Conservation (phyloP, 2,888 invertebrate genomes). For the Diarsia mendica region DNA sequence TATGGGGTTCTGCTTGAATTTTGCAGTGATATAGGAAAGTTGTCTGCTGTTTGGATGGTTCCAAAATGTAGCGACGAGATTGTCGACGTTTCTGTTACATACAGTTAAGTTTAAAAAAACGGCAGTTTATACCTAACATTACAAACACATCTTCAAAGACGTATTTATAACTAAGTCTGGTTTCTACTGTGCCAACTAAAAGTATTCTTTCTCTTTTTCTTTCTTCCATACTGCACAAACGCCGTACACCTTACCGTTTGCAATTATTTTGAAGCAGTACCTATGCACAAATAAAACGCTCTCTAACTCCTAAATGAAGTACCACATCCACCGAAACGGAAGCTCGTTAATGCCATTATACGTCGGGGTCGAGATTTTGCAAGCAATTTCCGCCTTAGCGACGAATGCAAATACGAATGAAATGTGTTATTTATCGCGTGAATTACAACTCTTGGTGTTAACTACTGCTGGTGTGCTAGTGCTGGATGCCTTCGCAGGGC, state of each 20-base stretch:
- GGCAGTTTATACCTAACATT: neutral
- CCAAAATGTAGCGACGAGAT: neutral
- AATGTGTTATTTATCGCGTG: constrained; percentile 88
- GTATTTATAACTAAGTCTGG: neutral
- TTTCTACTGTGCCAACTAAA: neutral
- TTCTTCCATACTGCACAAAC: neutral
- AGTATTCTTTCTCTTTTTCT: neutral
- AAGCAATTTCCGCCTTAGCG: constrained; percentile 87
- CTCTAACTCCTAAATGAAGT: constrained; percentile 45
- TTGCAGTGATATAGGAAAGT: neutral
- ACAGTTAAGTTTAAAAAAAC: too few species aligned
- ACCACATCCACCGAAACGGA: constrained; percentile 73
- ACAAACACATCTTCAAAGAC: neutral
- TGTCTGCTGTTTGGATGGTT: neutral
- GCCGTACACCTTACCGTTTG: neutral
- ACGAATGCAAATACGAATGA: constrained; percentile 86
- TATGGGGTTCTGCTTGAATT: neutral
- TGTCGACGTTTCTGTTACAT: too few species aligned
- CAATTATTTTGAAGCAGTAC: constrained; percentile 1
- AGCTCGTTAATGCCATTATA: constrained; percentile 69
- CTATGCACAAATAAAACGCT: neutral
- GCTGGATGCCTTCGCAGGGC: constrained; percentile 49
- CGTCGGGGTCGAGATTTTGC: constrained; percentile 82
- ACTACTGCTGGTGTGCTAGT: constrained; percentile 68
- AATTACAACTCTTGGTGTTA: constrained; percentile 80